Conservation (phyloP, 2,797 vertebrate genomes). For the Sphaeramia orbicularis region DNA sequence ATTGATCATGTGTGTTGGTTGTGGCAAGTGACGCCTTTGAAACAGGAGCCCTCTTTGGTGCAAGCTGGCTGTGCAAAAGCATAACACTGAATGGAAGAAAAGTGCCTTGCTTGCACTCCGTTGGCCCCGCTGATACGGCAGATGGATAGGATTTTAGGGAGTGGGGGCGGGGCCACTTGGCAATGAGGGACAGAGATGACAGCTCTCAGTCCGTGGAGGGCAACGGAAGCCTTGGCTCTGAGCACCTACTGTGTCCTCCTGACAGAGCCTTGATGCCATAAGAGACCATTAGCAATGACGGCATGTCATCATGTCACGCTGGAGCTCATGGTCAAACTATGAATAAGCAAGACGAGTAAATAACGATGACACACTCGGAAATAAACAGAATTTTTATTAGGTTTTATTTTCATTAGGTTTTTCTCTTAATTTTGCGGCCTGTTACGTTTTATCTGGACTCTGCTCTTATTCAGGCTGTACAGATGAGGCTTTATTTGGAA, state of each 20-base stretch:
- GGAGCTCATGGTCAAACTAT: slow-evolving; percentile 55
- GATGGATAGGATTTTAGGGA: slow-evolving; percentile 70
- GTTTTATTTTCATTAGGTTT: too few relatives aligned
- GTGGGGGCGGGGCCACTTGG: slow-evolving; percentile 62
- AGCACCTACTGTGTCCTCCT: slow-evolving; percentile 72
- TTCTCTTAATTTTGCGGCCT: slow-evolving; percentile 3
- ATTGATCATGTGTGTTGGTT: slow-evolving; percentile 52
- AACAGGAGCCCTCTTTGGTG: slow-evolving; percentile 43
- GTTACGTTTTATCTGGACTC: slow-evolving; percentile 17
- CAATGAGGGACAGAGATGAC: slow-evolving; percentile 73
- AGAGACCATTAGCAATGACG: slow-evolving; percentile 77
- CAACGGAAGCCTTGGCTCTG: slow-evolving; percentile 71
- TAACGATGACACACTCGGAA: slow-evolving; percentile 44
- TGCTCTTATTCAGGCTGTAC: neutral
- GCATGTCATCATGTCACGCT: slow-evolving; percentile 67
- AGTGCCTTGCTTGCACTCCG: slow-evolving; percentile 73
- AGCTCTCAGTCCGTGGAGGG: slow-evolving; percentile 72
- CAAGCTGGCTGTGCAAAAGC: slow-evolving; percentile 58
- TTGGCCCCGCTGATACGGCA: slow-evolving; percentile 74
- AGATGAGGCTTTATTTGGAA: slow-evolving; percentile 24
- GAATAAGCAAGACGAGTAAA: slow-evolving; percentile 61
- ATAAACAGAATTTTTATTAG: too few relatives aligned
- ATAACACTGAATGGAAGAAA: slow-evolving; percentile 64
- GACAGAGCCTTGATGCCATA: slow-evolving; percentile 78
- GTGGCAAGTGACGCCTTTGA: slow-evolving; percentile 32